These are phyloP conservation scores for Cossypha polioptera DNA, from an alignment of 2,797 vertebrate species.

Conservation along the genomic window DNA sequence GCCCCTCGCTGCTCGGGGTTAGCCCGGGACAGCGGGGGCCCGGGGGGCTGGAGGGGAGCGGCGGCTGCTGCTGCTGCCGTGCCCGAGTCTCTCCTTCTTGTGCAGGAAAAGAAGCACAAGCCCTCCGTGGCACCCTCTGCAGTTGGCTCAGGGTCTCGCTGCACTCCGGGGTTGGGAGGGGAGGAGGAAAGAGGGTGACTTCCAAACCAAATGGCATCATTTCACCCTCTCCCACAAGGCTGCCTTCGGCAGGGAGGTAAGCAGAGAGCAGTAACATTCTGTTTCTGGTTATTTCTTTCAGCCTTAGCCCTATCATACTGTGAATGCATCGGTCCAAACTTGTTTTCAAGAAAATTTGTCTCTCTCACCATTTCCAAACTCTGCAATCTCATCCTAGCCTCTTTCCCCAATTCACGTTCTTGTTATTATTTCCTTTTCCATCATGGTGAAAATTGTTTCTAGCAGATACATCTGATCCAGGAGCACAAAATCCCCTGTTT, in stretches of 20 bases:
- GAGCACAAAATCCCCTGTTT: background rate
- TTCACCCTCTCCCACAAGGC: background rate
- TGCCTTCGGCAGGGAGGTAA: background rate
- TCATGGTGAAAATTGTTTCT: background rate
- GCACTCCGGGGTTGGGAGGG: background rate
- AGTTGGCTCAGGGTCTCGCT: background rate
- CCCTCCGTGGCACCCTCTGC: background rate
- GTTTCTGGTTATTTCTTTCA: background rate
- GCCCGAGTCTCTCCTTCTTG: background rate
- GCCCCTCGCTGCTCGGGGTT: background rate
- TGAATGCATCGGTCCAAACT: background rate
- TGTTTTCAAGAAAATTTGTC: background rate
- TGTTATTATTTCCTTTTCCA: background rate
- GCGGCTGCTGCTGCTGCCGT: background rate
- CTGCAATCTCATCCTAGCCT: background rate
- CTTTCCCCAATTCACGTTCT: accelerated
- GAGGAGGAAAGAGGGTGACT: background rate
- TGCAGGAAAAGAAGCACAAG: background rate
- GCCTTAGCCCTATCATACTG: background rate
- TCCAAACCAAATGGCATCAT: background rate
- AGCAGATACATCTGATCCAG: background rate
- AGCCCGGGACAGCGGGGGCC: background rate
- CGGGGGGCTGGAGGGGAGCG: too few relatives aligned
- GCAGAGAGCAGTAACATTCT: background rate
- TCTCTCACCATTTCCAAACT: background rate